Conservation (phyloP, 2,113 vertebrate genomes). For the Chlorodrepanis virens region DNA sequence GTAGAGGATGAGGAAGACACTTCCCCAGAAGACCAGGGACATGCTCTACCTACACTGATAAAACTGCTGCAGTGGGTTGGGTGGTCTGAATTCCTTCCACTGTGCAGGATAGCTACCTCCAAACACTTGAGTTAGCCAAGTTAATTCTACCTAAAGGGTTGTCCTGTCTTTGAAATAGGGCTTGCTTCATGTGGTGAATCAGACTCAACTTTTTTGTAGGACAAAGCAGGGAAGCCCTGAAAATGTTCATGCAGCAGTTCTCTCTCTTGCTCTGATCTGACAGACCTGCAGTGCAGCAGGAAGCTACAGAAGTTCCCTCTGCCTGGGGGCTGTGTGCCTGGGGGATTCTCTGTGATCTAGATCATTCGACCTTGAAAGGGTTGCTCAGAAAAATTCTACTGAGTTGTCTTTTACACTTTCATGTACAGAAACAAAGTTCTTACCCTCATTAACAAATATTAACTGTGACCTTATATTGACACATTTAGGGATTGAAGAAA, state of each 20-base stretch:
- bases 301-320: neutral
- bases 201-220: neutral
- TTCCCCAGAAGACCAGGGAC: neutral
- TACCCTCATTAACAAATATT: neutral
- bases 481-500: neutral
- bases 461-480: neutral
- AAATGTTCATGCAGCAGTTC: neutral
- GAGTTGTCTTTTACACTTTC: neutral
- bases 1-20: neutral
- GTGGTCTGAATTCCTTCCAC: neutral
- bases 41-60: neutral
- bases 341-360: neutral
- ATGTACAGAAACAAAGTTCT: neutral
- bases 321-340: fast-evolving
- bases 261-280: neutral
- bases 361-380: neutral
- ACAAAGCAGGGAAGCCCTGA: neutral
- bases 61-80: neutral
- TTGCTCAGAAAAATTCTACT: neutral
- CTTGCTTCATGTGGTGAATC: neutral
- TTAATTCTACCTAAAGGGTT: neutral
- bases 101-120: neutral
- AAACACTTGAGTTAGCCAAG: neutral
- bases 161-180: neutral
- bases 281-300: neutral